Evolutionary conservation across 2,888 invertebrate genomes (phyloP), one percentile per base, ranked within the genome.

Genomic region (Embidobia sp.): DNA sequence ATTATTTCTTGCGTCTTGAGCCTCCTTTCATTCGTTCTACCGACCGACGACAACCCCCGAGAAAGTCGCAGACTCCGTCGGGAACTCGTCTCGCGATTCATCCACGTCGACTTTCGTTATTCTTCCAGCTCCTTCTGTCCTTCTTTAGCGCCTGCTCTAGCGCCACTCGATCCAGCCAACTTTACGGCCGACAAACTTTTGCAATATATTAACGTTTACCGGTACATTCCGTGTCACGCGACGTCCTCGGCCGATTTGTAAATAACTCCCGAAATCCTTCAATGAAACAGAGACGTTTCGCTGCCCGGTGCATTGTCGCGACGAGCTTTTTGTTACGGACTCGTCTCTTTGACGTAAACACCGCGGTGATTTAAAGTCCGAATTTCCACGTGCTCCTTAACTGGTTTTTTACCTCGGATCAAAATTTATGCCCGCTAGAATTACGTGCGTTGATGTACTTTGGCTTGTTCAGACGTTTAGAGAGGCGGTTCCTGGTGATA

Each of bases 1-100:
- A 87, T 87, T 87, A 87, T 87, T 87, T 86, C 86, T 84, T 84
- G 82, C 84, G 83, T 83, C 83, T 79, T 75, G 80, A 57, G 79
- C 83, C 81, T 83, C 79, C 81, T 82, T 83, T 84, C 82, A 79
- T 79, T 69, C 79, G 77, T 78, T 64, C 69, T 69, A 51, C 55
- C 64, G 70, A 53, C 55, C 59, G 59, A 73, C 77, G 75, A 76
- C 78, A 66, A 76, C 37, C 37, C 53, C 59, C 31, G 26, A 8
- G 61, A 64, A 53, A 73, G 69, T 78, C 59, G 44, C 59, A 27
- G 48, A 66, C 64, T 59, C 61, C 53, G 42, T 40, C 70, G 59
- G 66, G 77, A 61, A 11, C 77, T 49, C 67, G 77, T 55, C 35
- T 19, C 55, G 66, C 72, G 61, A 72, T 72, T 72, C 77, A 72